A percentile compares a stretch with the other conserved stretches of the same genome.
These are phyloP conservation scores for Semicossyphus pulcher DNA, from an alignment of 2,113 vertebrate genomes.

Conservation along the genomic window DNA sequence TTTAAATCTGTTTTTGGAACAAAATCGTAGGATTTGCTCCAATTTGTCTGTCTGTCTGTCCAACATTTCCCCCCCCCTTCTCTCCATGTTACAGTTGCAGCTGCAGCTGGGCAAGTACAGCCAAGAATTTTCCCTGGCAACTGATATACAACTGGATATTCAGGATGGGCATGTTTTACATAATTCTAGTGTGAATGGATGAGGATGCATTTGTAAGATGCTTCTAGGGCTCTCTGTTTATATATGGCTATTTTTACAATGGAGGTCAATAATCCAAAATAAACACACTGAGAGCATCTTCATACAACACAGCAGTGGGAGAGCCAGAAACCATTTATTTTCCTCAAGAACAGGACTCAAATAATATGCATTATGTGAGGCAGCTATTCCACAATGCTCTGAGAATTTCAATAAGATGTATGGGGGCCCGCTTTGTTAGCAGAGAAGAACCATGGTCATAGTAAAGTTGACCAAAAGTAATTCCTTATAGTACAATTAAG, in stretches of 20 bases:
- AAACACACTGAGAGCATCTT: constrained; percentile 29
- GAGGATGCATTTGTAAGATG: neutral
- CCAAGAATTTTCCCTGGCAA: neutral
- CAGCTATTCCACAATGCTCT: constrained; percentile 4
- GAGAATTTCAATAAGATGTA: constrained; percentile 37
- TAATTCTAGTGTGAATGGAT: constrained; percentile 17
- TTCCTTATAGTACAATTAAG: neutral
- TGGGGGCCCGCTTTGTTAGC: constrained; percentile 16
- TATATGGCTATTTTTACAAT: constrained; percentile 31
- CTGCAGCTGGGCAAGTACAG: neutral
- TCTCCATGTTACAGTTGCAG: neutral
- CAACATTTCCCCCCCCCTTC: neutral
- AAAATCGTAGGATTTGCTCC: neutral
- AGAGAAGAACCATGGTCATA: neutral
- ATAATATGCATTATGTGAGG: constrained; percentile 43
- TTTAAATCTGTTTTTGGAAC: neutral
- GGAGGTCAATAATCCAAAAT: constrained; percentile 44
- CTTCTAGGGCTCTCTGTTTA: constrained; percentile 7
- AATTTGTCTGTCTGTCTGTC: neutral
- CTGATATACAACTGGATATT: constrained; percentile 3
- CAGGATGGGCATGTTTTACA: constrained; percentile 1
- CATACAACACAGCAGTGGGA: neutral
- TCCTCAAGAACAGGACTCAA: constrained; percentile 31
- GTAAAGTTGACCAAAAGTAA: constrained; percentile 15
- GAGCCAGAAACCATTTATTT: constrained; percentile 38